Base-by-base conservation (phyloP, 2,797 vertebrate species). In the Crax fasciolata region DNA sequence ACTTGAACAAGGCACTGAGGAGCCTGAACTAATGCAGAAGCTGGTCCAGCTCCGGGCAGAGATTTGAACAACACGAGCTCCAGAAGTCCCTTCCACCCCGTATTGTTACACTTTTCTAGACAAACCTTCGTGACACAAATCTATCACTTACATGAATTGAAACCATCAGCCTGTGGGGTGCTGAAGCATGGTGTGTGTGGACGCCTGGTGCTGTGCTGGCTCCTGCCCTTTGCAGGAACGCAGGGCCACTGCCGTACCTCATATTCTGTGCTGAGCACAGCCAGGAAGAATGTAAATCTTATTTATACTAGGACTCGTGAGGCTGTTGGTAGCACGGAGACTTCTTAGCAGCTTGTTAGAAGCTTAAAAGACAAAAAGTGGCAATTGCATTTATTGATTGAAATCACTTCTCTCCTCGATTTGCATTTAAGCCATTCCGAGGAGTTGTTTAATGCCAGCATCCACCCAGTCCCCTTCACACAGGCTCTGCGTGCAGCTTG, bases 41-140 rank as follows among this genome's bases (percentile, higher is more conserved):
- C 39, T 48, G 58, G 20, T 66, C 46, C 25, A 43, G 15, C 32
- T 70, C 62, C 0, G 0, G 62, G 59, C 55, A 70, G 13, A 6
- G 10, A 1, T 1, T 25, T 84, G 44, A 20, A 43, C 21, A 19
- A 8, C 9, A 25, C 3, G 23, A 79, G 30, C 46, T 93, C 71
- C 82, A 77, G 73, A 74, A 27, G 38, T 81, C 21, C 68, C 78
- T 95, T 96, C 44, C 52, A 82, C 71, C 3, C 8, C 52, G 67
- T 85, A 92, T 24, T 32, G 49, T 59, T 74, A 25, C 38, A 13
- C 39, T 84, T 71, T 59, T 63, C 12, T 3, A 25, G 41, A 20
- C 16, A 83, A 62, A 86, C 13, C 15, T 91, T 57, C 63, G 32
- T 21, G 32, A 74, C 49, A 11, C 7, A 43, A 57, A 35, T 72